Evolutionary conservation across 2,797 vertebrate species (phyloP).

Genomic region (Passerculus sandwichensis): DNA sequence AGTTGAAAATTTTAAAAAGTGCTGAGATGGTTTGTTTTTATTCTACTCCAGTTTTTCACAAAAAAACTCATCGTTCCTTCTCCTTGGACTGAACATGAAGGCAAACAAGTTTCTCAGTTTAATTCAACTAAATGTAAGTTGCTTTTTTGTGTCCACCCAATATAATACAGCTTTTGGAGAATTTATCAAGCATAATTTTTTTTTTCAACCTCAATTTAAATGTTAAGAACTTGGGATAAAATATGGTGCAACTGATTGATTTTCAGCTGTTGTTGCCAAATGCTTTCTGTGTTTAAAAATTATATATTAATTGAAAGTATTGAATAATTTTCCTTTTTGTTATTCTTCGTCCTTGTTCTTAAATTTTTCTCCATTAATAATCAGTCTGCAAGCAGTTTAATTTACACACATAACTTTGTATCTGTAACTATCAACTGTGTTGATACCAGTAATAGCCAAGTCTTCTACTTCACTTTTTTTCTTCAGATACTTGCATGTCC

Average conservation of each 20-base stretch:
- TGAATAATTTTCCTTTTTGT: background rate
- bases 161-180: background rate
- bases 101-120: conserved; percentile 78
- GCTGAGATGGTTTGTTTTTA: background rate
- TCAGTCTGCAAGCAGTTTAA: background rate
- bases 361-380: background rate
- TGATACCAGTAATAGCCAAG: background rate
- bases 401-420: background rate
- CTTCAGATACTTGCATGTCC: background rate
- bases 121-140: conserved; percentile 84
- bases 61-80: conserved; percentile 94
- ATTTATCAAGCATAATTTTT: background rate
- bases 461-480: background rate
- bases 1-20: background rate
- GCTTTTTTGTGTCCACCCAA: background rate
- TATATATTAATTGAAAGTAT: background rate
- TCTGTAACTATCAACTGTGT: background rate
- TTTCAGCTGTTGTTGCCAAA: background rate
- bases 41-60: conserved; percentile 90
- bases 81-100: conserved; percentile 88
- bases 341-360: background rate
- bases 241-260: background rate
- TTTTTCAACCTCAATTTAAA: background rate
- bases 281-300: background rate
- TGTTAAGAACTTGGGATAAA: background rate